These are phyloP conservation scores for Pseudococcus jackbeardsleyi DNA, from an alignment of 2,888 invertebrate genomes.

Conservation along the genomic window DNA sequence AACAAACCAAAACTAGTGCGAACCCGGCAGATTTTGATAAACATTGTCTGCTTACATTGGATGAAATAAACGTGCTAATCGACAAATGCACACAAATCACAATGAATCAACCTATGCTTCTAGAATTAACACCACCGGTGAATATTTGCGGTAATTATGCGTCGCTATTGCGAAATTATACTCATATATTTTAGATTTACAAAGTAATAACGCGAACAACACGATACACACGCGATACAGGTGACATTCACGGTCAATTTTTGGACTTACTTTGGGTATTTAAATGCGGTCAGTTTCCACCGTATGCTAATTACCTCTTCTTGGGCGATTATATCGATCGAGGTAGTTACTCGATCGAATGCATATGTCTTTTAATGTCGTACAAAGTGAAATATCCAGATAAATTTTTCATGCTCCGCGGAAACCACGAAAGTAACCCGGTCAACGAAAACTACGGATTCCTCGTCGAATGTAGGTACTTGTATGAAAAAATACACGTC, in stretches of 20 bases:
- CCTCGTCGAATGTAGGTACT: slow-evolving; percentile 62
- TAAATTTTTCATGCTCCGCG: slow-evolving; percentile 61
- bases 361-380: slow-evolving; percentile 51
- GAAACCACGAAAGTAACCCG: slow-evolving; percentile 63
- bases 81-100: not conserved
- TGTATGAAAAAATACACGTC: not conserved
- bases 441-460: slow-evolving; percentile 63
- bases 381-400: slow-evolving; percentile 62
- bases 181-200: not conserved
- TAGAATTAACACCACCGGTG: slow-evolving; percentile 59
- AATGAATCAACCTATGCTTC: slow-evolving; percentile 54
- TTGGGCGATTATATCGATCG: slow-evolving; percentile 61
- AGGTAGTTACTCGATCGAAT: slow-evolving; percentile 62
- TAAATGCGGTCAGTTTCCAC: slow-evolving; percentile 61
- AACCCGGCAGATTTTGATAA: slow-evolving; percentile 52
- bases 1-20: slow-evolving; percentile 35
- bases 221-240: not conserved
- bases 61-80: slow-evolving; percentile 52
- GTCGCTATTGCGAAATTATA: not conserved
- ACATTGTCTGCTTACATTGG: slow-evolving; percentile 50
- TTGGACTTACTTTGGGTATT: slow-evolving; percentile 62
- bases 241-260: slow-evolving; percentile 64
- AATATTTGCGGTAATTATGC: slow-evolving; percentile 57
- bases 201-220: not conserved
- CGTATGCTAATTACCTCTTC: slow-evolving; percentile 59